Evolutionary conservation across 2,113 vertebrate genomes (phyloP).

Genomic region (Solenodon paradoxus): DNA sequence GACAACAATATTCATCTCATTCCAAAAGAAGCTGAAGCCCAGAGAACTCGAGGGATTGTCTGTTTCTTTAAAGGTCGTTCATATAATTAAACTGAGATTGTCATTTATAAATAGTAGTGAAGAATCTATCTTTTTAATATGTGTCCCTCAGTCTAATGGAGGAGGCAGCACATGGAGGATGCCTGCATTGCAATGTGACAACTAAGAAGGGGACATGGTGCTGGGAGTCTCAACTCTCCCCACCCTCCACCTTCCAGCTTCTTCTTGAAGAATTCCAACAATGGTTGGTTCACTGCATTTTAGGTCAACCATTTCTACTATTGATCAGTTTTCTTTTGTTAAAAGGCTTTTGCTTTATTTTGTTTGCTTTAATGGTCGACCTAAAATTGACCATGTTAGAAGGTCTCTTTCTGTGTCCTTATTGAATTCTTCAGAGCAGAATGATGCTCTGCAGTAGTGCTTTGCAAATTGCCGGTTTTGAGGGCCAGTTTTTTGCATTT

Average conservation of each 20-base stretch:
- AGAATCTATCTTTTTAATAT: neutral
- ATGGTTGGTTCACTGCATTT: neutral
- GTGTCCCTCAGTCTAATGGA: neutral
- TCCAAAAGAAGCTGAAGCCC: neutral
- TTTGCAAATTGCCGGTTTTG: neutral
- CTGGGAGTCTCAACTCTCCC: no score
- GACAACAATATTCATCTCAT: neutral
- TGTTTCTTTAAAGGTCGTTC: neutral
- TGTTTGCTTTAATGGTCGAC: neutral
- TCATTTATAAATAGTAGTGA: neutral
- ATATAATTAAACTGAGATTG: neutral
- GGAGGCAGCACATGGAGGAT: fast-evolving
- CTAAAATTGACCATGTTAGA: neutral
- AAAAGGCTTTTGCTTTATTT: neutral
- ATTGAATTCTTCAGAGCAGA: neutral
- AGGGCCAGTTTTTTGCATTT: neutral
- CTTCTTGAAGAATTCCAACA: neutral
- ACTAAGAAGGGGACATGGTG: neutral
- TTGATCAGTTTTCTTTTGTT: neutral
- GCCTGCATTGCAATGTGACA: neutral
- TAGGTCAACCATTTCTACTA: neutral
- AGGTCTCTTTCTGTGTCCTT: neutral
- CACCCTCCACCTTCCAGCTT: neutral
- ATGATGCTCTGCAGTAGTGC: neutral
- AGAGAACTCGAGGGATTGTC: neutral